These are phyloP conservation scores for Chroicocephalus ridibundus DNA, from an alignment of 2,113 vertebrate genomes.

Conservation along the genomic window DNA sequence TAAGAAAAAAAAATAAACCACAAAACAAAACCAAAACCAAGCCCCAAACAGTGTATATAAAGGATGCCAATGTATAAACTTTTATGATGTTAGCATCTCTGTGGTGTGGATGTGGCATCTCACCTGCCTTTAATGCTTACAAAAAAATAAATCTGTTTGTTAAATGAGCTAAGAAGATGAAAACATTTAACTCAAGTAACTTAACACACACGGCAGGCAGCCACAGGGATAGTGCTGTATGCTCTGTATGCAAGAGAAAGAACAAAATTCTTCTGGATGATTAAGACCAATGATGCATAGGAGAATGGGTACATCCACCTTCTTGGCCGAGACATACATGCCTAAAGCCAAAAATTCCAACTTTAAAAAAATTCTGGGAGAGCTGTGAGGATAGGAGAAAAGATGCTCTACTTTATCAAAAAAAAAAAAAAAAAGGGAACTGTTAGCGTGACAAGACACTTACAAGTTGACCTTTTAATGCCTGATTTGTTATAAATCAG, in stretches of 20 bases:
- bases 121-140: background rate
- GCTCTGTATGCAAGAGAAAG: background rate
- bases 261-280: background rate
- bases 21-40: background rate
- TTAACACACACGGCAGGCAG: background rate
- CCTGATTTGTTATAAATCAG: conserved; percentile 10
- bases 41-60: background rate
- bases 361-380: background rate
- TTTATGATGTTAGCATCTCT: background rate
- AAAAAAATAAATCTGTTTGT: background rate
- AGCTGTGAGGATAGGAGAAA: background rate
- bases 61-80: background rate
- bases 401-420: background rate
- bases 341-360: background rate
- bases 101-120: background rate
- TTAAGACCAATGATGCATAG: background rate
- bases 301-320: background rate
- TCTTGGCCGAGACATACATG: background rate
- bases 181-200: background rate
- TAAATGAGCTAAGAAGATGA: background rate
- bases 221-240: background rate
- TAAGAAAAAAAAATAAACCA: background rate
- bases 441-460: background rate
- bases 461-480: conserved; percentile 1
- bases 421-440: background rate